These are phyloP conservation scores for Masnerella sp. DNA, from an alignment of 2,888 invertebrate genomes.

Conservation along the genomic window DNA sequence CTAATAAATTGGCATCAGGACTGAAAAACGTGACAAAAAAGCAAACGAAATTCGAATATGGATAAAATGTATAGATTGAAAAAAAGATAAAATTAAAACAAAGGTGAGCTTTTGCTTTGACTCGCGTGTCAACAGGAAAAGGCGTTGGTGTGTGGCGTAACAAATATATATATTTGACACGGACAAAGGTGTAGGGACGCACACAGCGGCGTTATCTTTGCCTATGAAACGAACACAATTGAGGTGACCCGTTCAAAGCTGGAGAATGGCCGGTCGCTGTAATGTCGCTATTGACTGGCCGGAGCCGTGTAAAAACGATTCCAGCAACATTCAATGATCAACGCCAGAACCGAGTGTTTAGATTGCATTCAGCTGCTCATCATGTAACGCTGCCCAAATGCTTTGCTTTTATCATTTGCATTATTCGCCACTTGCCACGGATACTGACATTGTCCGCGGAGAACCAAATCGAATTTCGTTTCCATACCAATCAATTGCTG, in stretches of 20 bases:
- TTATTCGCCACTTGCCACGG: no score
- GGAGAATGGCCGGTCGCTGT: no score
- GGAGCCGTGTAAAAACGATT: conserved; percentile 40
- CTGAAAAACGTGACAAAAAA: no score
- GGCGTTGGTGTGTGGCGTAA: not conserved
- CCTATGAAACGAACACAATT: conserved; percentile 24
- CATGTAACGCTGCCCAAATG: conserved; percentile 5
- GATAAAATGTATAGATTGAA: no score
- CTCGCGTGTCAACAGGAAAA: conserved; percentile 23
- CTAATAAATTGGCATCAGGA: no score
- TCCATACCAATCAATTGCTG: no score
- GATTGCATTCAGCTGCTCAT: conserved; percentile 22
- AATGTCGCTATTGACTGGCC: no score
- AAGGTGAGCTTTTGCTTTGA: conserved; percentile 15
- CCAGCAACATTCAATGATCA: conserved; percentile 33
- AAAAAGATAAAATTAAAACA: not conserved
- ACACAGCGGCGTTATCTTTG: conserved; percentile 7
- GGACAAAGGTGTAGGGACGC: not conserved
- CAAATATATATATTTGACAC: not conserved
- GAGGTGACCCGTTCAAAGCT: no score
- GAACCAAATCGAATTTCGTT: no score
- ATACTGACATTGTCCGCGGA: no score
- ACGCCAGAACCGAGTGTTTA: conserved; percentile 25
- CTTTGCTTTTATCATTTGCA: conserved; percentile 7
- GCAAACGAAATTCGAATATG: no score